Percentiles rank a stretch among this genome's conserved stretches.
These are phyloP conservation scores for Takifugu flavidus DNA, from an alignment of 2,113 vertebrate species.

Conservation along the genomic window DNA sequence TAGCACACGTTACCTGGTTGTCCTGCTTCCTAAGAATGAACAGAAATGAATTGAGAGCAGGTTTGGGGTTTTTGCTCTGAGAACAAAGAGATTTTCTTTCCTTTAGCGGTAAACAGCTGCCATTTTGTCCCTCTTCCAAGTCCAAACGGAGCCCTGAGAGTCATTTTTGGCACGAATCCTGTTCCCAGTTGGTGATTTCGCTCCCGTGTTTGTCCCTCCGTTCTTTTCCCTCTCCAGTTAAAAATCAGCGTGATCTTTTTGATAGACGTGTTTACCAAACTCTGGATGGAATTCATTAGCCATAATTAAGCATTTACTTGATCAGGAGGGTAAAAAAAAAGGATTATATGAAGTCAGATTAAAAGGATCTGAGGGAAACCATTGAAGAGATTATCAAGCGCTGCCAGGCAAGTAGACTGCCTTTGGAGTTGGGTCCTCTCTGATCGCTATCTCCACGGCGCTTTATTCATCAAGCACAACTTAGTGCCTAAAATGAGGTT, in stretches of 20 bases:
- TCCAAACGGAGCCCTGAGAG: constrained; percentile 18
- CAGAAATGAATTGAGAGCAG: constrained; percentile 16
- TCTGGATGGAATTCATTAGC: constrained; percentile 75
- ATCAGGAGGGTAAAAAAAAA: constrained; percentile 70
- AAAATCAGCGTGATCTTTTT: constrained; percentile 63
- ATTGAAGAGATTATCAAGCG: constrained; percentile 72
- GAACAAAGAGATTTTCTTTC: constrained; percentile 1
- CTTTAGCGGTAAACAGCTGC: constrained; percentile 28
- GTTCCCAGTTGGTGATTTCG: constrained; percentile 33
- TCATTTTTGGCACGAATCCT: constrained; percentile 41
- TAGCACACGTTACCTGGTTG: too few relatives aligned
- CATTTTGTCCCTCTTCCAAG: constrained; percentile 30
- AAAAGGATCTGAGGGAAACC: constrained; percentile 68
- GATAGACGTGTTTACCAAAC: constrained; percentile 75
- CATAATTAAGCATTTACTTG: constrained; percentile 77
- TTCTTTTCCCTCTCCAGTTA: constrained; percentile 44
- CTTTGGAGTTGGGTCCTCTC: constrained; percentile 67
- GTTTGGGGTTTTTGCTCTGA: constrained; percentile 18
- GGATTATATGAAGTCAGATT: constrained; percentile 77
- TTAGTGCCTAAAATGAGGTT: constrained; percentile 63
- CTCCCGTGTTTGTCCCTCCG: constrained; percentile 27
- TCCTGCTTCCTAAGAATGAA: too few relatives aligned
- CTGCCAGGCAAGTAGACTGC: constrained; percentile 71
- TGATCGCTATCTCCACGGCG: constrained; percentile 73
- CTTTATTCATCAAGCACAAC: constrained; percentile 70